Percentiles rank a stretch among this genome's conserved stretches.
These are phyloP conservation scores for Echiichthys vipera DNA, from an alignment of 2,797 vertebrate genomes.

Conservation along the genomic window DNA sequence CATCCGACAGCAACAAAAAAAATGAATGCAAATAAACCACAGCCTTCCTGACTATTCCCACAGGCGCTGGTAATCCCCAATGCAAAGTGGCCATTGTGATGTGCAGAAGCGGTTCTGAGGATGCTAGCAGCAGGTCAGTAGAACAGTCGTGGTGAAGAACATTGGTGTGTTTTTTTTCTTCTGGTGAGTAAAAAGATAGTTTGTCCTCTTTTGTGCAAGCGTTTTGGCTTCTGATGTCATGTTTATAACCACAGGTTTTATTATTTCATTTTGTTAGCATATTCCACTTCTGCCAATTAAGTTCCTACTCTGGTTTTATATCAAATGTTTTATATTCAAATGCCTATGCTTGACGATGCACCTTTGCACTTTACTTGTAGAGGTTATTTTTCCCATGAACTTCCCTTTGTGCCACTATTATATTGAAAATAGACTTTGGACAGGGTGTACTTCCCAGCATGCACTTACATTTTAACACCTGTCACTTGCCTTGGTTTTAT, in stretches of 20 bases:
- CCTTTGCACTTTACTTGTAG: background rate
- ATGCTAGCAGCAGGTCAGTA: conserved; percentile 63
- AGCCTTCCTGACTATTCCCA: conserved; percentile 16
- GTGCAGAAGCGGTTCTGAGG: conserved; percentile 84
- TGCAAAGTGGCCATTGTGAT: conserved; percentile 89
- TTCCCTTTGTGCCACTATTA: background rate
- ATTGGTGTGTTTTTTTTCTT: background rate
- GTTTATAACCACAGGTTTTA: conserved; percentile 5
- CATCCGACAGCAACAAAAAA: background rate
- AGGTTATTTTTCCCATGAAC: background rate
- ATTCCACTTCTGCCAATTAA: background rate
- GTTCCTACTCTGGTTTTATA: background rate
- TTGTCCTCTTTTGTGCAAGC: background rate
- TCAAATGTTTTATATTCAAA: background rate
- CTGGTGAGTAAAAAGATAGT: background rate
- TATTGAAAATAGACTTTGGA: conserved; percentile 20
- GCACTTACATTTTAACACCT: conserved; percentile 8
- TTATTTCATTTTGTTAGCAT: background rate
- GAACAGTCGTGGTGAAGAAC: background rate
- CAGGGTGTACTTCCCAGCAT: conserved; percentile 1
- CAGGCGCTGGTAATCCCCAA: conserved; percentile 89
- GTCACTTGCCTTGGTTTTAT: background rate
- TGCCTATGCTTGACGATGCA: too few species aligned
- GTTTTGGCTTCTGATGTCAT: background rate
- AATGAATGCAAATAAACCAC: conserved; percentile 8